Evolutionary conservation across 2,888 invertebrate species (phyloP).

Genomic region (Lordiphosa andalusiaca): DNA sequence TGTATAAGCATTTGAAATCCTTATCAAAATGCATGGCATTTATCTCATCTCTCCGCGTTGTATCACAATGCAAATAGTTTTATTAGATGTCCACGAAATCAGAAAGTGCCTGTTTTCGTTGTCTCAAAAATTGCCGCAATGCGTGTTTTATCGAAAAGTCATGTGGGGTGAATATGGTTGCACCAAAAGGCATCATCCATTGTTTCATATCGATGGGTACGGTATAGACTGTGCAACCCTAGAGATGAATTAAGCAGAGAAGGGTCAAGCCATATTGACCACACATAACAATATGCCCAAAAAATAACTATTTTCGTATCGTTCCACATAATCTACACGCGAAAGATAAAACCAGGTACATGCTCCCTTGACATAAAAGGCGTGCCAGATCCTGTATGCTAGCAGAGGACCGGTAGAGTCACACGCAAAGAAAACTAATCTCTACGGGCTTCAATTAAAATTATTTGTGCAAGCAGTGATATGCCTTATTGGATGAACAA

Average conservation of each 20-base stretch:
- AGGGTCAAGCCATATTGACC: background rate
- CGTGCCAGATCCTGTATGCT: no score
- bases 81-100: background rate
- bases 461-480: no score
- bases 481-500: no score
- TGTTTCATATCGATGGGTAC: background rate
- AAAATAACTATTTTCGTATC: no score
- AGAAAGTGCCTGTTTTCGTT: background rate
- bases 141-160: background rate
- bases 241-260: background rate
- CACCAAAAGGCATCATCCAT: background rate
- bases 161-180: background rate
- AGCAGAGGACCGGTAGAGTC: no score
- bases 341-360: no score
- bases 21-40: background rate
- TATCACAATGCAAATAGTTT: background rate
- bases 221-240: background rate
- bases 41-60: background rate
- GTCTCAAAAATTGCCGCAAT: conserved; percentile 1
- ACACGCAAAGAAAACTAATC: no score
- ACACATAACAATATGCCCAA: background rate
- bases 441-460: no score
- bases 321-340: no score
- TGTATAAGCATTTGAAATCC: no score
- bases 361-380: no score